Conservation (phyloP, 2,888 invertebrate genomes). For the Branchellion lobata region DNA sequence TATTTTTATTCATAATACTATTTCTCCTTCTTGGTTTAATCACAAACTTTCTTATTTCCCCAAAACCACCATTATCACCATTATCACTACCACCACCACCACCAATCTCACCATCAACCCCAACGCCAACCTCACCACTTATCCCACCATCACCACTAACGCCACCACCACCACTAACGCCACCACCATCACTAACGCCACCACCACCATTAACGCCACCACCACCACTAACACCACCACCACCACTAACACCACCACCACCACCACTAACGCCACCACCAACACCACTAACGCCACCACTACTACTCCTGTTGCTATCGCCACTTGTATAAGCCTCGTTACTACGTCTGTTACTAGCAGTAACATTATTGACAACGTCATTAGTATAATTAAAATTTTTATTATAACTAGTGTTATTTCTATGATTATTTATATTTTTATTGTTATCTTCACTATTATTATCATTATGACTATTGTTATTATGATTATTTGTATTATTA, state of each 20-base stretch:
- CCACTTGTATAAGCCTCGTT: not conserved
- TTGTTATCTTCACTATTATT: not conserved
- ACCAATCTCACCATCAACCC: not conserved
- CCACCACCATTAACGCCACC: too few relatives aligned
- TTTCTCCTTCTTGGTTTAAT: too few relatives aligned
- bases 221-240: not conserved
- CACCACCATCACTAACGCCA: not conserved
- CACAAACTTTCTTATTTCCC: too few relatives aligned
- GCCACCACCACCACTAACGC: not conserved
- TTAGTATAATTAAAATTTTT: constrained; percentile 8
- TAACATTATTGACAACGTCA: not conserved
- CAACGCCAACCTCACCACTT: not conserved
- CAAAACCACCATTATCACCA: too few relatives aligned
- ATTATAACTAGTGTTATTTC: not conserved
- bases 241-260: too few relatives aligned
- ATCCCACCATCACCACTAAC: not conserved
- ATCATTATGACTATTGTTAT: not conserved
- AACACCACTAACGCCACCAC: not conserved
- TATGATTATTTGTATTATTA: not conserved
- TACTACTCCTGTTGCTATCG: not conserved
- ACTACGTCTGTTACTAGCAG: not conserved
- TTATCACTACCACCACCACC: not conserved
- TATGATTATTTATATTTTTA: not conserved
- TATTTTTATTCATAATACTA: too few relatives aligned
- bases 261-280: not conserved